Evolutionary conservation across 2,797 vertebrate species (phyloP).

Genomic region (Threskiornis aethiopicus): DNA sequence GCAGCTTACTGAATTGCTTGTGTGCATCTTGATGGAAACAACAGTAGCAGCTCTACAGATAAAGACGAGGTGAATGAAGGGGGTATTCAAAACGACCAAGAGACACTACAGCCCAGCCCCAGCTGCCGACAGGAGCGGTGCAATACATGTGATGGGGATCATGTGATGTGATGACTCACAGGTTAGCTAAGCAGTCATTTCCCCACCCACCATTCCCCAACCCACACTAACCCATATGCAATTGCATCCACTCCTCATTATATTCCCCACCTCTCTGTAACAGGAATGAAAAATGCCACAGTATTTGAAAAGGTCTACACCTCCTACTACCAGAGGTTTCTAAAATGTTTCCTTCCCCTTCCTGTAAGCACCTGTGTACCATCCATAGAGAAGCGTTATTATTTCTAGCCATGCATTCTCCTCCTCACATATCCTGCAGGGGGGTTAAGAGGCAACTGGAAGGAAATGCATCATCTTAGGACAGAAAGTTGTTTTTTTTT

Average conservation of each 20-base stretch:
- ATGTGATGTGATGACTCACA: rapidly evolving
- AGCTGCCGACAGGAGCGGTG: background rate
- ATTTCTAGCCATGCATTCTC: background rate
- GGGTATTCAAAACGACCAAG: background rate
- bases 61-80: background rate
- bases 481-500: background rate
- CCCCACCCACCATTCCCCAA: background rate
- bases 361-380: background rate
- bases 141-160: rapidly evolving
- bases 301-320: background rate
- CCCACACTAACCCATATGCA: background rate
- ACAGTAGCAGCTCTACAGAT: background rate
- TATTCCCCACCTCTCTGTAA: background rate
- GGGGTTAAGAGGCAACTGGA: background rate
- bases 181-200: background rate
- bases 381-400: background rate
- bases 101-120: background rate
- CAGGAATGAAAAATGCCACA: background rate
- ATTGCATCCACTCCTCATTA: background rate
- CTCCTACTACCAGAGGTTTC: background rate
- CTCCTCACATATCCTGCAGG: rapidly evolving
- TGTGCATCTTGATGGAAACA: background rate
- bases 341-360: background rate
- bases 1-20: background rate
- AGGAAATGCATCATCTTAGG: background rate